Base-by-base conservation (phyloP, 2,888 invertebrate species). In the Melinaea marsaeus region DNA sequence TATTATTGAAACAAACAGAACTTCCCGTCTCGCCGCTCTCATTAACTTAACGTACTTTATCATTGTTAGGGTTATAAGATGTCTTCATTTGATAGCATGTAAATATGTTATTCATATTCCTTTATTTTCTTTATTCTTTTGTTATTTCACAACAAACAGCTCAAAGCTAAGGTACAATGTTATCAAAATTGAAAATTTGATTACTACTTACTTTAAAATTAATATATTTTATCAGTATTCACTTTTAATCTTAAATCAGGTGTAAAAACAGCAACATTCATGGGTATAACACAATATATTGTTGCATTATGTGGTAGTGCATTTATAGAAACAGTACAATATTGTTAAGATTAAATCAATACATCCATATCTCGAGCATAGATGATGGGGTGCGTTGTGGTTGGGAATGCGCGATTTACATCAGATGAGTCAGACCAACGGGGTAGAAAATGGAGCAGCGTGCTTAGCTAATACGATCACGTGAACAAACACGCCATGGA, bases 381-480 rank as follows among this genome's bases (percentile, higher is more conserved):
- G 79, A 78, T 83, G 83, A 81, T 79, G 80, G 86, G 83, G 85
- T 80, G 81, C 79, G 82, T 78, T 78, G 75, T 78, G 80, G 78
- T 76, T 76, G 76, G 79, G 79, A 84, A 81, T 84, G 79, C 76
- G 80, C 80, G 82, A 84, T 84, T 85, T 83, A 84, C 85, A 83
- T 84, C 80, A 77, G 84, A 81, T 82, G 86, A 88, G 87, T 82
- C 80, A 79, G 83, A 74, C 80, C 86, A 87, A 68, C 79, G 78
- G 82, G 79, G 83, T 79, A 87, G 87, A 89, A 90, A 88, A 86
- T 86, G 84, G 83, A 84, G 85, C 86, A 77, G 76, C 83, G 83
- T 85, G 87, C 84, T 85, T 85, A 83, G 83, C 86, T 90, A 88
- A 89, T 88, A 84, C 86, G 90, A 89, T 89, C 88, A 88, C 81